phyloP scores from a whole-genome alignment of 2,797 vertebrate genomes.

The Apogon talboti region DNA sequence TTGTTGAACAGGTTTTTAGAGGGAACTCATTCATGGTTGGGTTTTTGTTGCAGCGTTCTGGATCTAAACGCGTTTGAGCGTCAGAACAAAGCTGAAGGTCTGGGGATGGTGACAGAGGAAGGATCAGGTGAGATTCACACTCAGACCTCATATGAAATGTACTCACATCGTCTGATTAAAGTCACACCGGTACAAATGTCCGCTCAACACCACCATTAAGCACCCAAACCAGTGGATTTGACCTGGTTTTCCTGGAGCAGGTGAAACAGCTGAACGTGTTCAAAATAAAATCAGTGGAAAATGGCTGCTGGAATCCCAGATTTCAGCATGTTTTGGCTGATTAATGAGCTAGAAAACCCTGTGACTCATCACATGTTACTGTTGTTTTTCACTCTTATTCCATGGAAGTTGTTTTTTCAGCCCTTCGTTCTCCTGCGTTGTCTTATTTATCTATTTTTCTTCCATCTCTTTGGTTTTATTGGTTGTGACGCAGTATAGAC shows the following conservation, averaged over 20 bases:
- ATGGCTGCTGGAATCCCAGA: no score
- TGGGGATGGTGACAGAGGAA: no score
- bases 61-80: conserved; percentile 97
- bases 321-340: no score
- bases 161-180: no score
- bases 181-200: not conserved
- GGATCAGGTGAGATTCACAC: no score
- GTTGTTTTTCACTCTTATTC: conserved; percentile 32
- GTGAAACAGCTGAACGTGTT: not conserved
- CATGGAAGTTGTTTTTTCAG: conserved; percentile 48
- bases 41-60: conserved; percentile 89
- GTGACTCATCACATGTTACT: not conserved
- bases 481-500: conserved; percentile 32
- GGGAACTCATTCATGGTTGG: no score
- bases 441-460: conserved; percentile 49
- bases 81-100: conserved; percentile 97
- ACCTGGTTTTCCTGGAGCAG: conserved; percentile 14
- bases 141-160: no score
- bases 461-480: conserved; percentile 38
- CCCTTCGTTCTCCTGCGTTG: conserved; percentile 61
- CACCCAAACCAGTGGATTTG: no score
- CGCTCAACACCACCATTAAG: no score
- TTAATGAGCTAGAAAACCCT: no score
- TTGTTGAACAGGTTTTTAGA: not conserved
- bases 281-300: no score